These are phyloP conservation scores for Stylophora pistillata DNA, from an alignment of 64 coral and sea anemone species.

Conservation along the genomic window DNA sequence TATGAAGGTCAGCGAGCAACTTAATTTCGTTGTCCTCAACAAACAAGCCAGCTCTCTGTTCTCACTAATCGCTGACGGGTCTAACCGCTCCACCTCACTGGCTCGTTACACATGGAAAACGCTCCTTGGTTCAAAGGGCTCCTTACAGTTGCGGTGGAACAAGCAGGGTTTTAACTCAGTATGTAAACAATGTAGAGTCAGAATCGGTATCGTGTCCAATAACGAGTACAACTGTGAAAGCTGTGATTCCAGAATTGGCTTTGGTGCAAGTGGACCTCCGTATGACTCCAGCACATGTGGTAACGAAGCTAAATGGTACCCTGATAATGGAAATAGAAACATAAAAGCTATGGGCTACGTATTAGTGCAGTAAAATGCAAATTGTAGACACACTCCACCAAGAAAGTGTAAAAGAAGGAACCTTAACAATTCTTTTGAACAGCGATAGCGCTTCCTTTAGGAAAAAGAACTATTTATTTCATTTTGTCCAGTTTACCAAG, in stretches of 20 bases:
- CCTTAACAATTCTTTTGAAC: no score
- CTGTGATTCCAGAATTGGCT: slow-evolving; percentile 30
- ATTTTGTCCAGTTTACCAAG: no score
- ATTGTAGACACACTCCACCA: no score
- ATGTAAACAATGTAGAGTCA: neutral
- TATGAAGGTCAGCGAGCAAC: neutral
- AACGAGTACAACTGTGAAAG: slow-evolving; percentile 2
- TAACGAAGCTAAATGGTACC: neutral
- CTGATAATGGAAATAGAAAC: neutral
- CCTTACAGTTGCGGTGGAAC: neutral
- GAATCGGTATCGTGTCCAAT: slow-evolving; percentile 40
- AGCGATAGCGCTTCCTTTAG: no score
- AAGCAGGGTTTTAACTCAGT: neutral
- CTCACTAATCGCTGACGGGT: slow-evolving; percentile 46
- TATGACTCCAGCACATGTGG: slow-evolving; percentile 7
- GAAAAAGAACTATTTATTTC: no score
- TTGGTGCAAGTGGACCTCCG: slow-evolving; percentile 13
- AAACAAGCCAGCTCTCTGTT: slow-evolving; percentile 4
- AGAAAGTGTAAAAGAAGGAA: no score
- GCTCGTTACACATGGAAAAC: neutral
- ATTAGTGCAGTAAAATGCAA: slow-evolving; percentile 13
- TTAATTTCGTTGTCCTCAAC: neutral
- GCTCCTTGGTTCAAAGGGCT: neutral
- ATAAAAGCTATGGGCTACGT: slow-evolving; percentile 33
- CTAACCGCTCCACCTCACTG: neutral